Percentiles rank a stretch among this genome's conserved stretches.
These are phyloP conservation scores for Hippolais icterina DNA, from an alignment of 2,113 vertebrate genomes.

Conservation along the genomic window DNA sequence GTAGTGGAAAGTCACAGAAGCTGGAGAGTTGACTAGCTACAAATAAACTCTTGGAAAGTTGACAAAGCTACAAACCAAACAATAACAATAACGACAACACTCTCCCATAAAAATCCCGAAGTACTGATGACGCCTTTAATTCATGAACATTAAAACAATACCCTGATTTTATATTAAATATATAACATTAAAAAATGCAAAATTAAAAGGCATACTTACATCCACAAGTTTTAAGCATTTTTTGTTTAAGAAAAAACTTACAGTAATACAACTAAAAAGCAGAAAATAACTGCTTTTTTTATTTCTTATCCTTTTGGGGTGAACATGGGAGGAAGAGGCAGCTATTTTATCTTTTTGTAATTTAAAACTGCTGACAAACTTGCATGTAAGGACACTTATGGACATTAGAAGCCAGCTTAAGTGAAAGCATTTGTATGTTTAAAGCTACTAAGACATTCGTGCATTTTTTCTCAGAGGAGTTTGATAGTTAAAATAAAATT, in stretches of 20 bases:
- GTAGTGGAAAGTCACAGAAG: background rate
- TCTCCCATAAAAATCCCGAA: background rate
- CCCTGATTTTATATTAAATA: background rate
- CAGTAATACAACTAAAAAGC: background rate
- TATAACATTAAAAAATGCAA: background rate
- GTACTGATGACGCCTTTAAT: background rate
- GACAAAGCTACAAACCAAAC: background rate
- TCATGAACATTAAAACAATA: background rate
- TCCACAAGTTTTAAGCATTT: background rate
- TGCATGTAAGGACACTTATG: background rate
- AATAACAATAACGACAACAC: background rate
- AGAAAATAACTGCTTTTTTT: background rate
- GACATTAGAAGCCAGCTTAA: background rate
- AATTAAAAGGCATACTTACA: background rate
- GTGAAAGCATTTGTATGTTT: background rate
- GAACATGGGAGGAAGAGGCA: background rate
- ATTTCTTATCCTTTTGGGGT: background rate
- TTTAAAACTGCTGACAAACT: background rate
- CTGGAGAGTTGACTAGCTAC: background rate
- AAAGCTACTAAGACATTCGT: background rate
- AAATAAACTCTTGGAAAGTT: background rate
- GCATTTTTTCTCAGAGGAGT: background rate
- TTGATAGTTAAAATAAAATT: background rate
- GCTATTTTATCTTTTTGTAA: background rate
- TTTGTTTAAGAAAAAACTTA: background rate